Percentiles rank a stretch among this genome's conserved stretches.
phyloP scores from a whole-genome alignment of 2,113 vertebrate species.

The Vombatus ursinus region DNA sequence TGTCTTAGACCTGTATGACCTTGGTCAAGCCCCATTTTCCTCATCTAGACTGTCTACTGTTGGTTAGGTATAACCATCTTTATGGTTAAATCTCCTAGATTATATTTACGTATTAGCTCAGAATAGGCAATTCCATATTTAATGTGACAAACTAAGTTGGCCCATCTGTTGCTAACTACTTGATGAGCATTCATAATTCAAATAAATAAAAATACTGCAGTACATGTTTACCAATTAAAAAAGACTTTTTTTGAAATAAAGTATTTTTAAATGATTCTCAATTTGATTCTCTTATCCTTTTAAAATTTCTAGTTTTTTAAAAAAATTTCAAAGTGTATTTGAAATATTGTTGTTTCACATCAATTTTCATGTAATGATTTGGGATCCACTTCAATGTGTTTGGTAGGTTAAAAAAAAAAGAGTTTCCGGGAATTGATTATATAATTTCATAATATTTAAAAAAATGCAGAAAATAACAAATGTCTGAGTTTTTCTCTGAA shows the following conservation, averaged over 20 bases:
- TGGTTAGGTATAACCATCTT: not conserved
- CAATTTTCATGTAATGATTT: not conserved
- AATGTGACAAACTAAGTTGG: not conserved
- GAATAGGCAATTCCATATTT: conserved; percentile 7
- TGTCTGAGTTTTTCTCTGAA: conserved; percentile 55
- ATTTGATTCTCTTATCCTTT: not conserved
- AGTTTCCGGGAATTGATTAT: conserved; percentile 10
- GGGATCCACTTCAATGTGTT: not conserved
- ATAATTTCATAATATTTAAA: conserved; percentile 17
- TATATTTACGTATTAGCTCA: conserved; percentile 3
- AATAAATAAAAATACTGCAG: conserved; percentile 38
- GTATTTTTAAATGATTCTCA: not conserved
- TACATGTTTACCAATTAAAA: conserved; percentile 27
- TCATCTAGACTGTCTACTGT: not conserved
- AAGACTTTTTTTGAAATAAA: not conserved
- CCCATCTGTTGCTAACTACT: not conserved
- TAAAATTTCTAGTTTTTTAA: not conserved
- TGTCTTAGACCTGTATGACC: not conserved
- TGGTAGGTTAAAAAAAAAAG: conserved; percentile 28
- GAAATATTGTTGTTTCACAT: not conserved
- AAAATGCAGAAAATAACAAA: conserved; percentile 43
- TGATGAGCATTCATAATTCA: conserved; percentile 5
- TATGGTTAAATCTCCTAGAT: conserved; percentile 12
- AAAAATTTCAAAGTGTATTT: not conserved
- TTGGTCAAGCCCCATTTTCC: not conserved